Evolutionary conservation across 2,113 vertebrate species (phyloP).

Genomic region (Merops nubicus): DNA sequence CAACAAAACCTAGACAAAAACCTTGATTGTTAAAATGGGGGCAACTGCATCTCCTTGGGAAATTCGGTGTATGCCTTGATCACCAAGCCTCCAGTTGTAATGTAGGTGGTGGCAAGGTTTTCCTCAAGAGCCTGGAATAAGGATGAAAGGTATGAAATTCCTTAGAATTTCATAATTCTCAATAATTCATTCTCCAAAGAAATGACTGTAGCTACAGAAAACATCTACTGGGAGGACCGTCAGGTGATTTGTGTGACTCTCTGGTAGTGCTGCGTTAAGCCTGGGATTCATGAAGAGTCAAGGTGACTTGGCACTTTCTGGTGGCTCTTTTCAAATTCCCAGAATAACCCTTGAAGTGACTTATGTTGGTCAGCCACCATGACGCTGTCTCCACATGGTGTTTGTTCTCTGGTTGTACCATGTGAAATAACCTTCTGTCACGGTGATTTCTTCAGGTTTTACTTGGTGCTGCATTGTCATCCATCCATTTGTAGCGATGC

Average conservation of each 20-base stretch:
- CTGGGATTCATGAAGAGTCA: background rate
- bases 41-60: background rate
- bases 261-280: background rate
- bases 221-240: fast-evolving
- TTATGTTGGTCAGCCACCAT: background rate
- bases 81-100: fast-evolving
- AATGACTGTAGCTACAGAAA: background rate
- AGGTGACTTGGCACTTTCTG: background rate
- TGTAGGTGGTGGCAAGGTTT: background rate
- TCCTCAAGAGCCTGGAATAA: background rate
- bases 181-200: too few relatives aligned
- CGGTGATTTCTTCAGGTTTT: background rate
- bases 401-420: fast-evolving
- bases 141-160: too few relatives aligned
- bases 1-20: too few relatives aligned
- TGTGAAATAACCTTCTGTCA: background rate
- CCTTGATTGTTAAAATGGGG: background rate
- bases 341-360: background rate
- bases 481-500: too few relatives aligned
- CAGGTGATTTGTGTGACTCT: background rate
- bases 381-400: background rate
- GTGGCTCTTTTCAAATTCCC: background rate
- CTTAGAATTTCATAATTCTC: too few relatives aligned
- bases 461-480: background rate
- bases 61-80: too few relatives aligned